Conservation (phyloP, 2,888 invertebrate genomes). For the Cephalotes varians region DNA sequence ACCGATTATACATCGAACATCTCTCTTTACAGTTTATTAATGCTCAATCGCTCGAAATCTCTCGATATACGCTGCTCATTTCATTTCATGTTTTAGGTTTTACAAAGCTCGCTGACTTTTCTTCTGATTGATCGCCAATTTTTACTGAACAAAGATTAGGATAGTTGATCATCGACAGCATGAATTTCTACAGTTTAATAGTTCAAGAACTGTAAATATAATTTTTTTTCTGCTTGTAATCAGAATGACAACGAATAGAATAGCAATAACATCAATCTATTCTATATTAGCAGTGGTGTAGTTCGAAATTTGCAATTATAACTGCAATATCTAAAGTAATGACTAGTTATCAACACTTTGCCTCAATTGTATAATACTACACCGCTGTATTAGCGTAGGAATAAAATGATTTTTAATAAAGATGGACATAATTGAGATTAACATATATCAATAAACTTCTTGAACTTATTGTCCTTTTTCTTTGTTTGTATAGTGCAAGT, state of each 20-base stretch:
- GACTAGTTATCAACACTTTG: neutral
- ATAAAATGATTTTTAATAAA: neutral
- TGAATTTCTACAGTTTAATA: slow-evolving; percentile 35
- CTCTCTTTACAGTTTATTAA: neutral
- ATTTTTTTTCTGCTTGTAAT: slow-evolving; percentile 37
- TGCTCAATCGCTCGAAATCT: slow-evolving; percentile 20
- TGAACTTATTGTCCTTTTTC: slow-evolving; percentile 4
- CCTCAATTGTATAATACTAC: slow-evolving; percentile 12
- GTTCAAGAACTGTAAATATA: slow-evolving; percentile 4
- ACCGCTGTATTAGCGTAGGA: slow-evolving; percentile 36
- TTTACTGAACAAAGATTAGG: slow-evolving; percentile 3
- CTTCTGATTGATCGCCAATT: slow-evolving; percentile 45
- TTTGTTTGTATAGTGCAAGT: slow-evolving; percentile 92
- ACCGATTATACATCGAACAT: slow-evolving; percentile 6
- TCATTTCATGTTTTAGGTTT: slow-evolving; percentile 56
- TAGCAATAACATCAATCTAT: slow-evolving; percentile 11
- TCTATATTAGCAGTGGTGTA: slow-evolving; percentile 7
- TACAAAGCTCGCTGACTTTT: slow-evolving; percentile 32
- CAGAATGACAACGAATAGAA: slow-evolving; percentile 39
- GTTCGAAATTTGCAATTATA: slow-evolving; percentile 9
- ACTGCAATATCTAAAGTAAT: neutral
- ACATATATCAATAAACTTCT: neutral
- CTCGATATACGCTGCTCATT: neutral
- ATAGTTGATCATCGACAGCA: slow-evolving; percentile 37
- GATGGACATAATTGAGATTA: neutral